phyloP scores from a whole-genome alignment of 2,797 vertebrate genomes.

The Limosa lapponica region DNA sequence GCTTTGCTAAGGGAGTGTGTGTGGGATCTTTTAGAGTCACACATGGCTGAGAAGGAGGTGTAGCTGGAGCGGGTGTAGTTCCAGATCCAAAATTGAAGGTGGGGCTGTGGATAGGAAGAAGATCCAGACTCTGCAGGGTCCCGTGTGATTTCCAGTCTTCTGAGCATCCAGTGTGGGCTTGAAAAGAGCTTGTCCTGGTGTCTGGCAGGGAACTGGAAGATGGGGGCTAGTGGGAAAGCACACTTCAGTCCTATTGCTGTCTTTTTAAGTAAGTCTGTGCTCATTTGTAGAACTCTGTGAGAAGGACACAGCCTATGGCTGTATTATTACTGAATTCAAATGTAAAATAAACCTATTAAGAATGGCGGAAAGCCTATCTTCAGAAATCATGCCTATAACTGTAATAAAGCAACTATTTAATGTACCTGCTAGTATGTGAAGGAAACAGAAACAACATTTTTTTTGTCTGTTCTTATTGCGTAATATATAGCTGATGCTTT shows the following conservation, averaged over 20 bases:
- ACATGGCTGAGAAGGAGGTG: neutral
- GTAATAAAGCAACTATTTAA: neutral
- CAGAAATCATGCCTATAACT: neutral
- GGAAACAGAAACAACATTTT: neutral
- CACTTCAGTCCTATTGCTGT: neutral
- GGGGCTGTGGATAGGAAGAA: neutral
- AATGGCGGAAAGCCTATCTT: neutral
- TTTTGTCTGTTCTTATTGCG: neutral
- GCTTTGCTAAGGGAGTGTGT: neutral
- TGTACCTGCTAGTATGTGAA: neutral
- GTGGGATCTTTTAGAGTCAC: neutral
- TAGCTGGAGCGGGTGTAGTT: neutral
- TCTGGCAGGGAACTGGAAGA: neutral
- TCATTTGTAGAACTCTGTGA: neutral
- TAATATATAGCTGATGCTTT: neutral
- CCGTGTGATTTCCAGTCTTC: neutral
- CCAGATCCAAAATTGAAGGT: neutral
- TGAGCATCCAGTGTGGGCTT: neutral
- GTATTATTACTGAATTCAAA: neutral
- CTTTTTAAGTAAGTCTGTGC: neutral
- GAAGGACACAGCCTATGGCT: neutral
- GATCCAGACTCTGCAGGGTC: neutral
- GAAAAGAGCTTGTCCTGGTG: neutral
- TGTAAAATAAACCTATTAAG: neutral
- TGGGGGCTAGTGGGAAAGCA: neutral